Base-by-base conservation (phyloP, 2,113 vertebrate genomes). In the Osmerus eperlanus region DNA sequence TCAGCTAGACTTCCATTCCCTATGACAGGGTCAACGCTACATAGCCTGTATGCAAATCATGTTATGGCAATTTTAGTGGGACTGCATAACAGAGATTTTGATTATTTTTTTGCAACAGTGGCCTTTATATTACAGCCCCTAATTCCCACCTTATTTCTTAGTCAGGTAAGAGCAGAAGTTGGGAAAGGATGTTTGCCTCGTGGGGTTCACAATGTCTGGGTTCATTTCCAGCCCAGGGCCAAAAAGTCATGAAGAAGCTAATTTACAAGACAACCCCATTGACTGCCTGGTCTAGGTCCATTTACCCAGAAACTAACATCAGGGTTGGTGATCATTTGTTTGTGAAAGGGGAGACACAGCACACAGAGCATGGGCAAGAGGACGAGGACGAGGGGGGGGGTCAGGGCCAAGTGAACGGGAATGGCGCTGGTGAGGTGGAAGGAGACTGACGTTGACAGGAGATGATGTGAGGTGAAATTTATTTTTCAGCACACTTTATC, bases 381-480 rank as follows among this genome's bases (percentile, higher is more conserved):
- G 36, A n/a, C 51, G 12, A 28, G 67, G 18, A 52, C 59, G 56
- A 74, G 78, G 81, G 73, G 78, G 88, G 87, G 76, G 83, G 84
- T 67, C 25, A 54, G 51, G 87, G 71, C 80, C 78, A 74, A 90
- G 85, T 89, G 76, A 16, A 88, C 81, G 82, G 82, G 88, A 84
- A 90, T 91, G 90, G 84, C 89, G 88, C 91, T 93, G 93, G 88
- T 79, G 93, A 88, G 86, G 88, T 65, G 0, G 85, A 85, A 75
- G 83, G 91, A 85, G 83, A 67, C 28, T 65, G 78, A 88, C 76
- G 79, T 84, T 86, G 86, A 75, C 36, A 65, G 74, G 81, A 80
- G 80, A 93, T 92, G 93, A 82, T 89, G 91, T 89, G 91, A 89
- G 76, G 88, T 90, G 92, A 94, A 21, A 21, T 21, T 21, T 89